Conservation (phyloP, 2,888 invertebrate species). For the Parnassius smintheus region DNA sequence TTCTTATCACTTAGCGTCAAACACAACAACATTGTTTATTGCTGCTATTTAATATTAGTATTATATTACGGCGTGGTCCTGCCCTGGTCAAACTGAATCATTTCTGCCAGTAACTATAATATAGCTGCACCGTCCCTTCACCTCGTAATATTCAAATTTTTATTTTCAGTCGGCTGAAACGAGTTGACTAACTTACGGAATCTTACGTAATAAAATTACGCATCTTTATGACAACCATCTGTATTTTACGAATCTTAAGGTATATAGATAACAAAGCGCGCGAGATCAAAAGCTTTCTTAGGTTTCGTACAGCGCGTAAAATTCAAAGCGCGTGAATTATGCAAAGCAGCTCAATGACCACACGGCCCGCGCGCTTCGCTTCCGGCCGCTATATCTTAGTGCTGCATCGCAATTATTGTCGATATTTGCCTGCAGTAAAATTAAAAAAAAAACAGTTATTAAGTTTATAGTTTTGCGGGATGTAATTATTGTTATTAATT, state of each 20-base stretch:
- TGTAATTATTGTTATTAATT: too few relatives aligned
- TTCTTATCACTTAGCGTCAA: too few relatives aligned
- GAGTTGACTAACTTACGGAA: neutral
- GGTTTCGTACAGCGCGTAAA: conserved; percentile 2
- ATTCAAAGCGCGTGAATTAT: conserved; percentile 15
- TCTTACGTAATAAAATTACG: neutral
- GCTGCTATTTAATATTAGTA: too few relatives aligned
- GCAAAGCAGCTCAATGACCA: conserved; percentile 32
- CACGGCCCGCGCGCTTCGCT: conserved; percentile 39
- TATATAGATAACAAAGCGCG: conserved; percentile 6
- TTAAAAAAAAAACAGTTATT: too few relatives aligned
- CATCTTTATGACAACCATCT: conserved; percentile 3
- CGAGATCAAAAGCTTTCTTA: conserved; percentile 21
- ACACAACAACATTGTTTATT: too few relatives aligned
- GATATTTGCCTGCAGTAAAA: neutral
- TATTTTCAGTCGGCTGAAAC: too few relatives aligned
- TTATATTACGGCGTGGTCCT: too few relatives aligned
- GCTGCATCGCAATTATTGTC: conserved; percentile 4
- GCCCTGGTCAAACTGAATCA: too few relatives aligned
- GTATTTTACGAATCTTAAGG: conserved; percentile 2
- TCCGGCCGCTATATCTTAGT: conserved; percentile 35
- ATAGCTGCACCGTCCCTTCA: too few relatives aligned
- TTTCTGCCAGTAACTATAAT: too few relatives aligned
- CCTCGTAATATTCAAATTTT: too few relatives aligned
- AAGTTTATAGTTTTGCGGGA: too few relatives aligned